Evolutionary conservation across 2,113 vertebrate species (phyloP), one percentile per base, ranked within the genome.

Genomic region (Pelecanus crispus): DNA sequence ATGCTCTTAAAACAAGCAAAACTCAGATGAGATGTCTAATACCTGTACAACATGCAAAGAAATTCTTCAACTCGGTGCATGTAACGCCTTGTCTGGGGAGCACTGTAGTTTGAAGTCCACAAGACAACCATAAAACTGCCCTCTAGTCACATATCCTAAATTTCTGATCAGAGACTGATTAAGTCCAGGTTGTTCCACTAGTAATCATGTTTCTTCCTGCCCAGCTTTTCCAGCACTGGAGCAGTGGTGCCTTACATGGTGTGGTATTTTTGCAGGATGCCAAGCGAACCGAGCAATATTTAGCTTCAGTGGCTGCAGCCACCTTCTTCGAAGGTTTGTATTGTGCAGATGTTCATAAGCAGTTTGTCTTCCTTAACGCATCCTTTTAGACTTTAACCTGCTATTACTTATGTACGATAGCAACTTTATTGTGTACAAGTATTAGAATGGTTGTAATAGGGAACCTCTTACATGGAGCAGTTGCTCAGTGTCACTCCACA

Each of bases 31-130:
- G n/a, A n/a, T n/a, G n/a, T n/a, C n/a, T n/a, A n/a, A n/a, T n/a
- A n/a, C n/a, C n/a, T n/a, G n/a, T 25, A 36, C 21, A 61, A 9
- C 61, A 5, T 29, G 15, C 24, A 56, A 20, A 59, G 25, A 28
- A 58, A 12, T 38, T 62, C 16, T 74, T 55, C 56, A 11, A 13
- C 28, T 84, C 1, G 0, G 32, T 42, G 16, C 29, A 1, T 10
- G 31, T 22, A 11, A 49, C 29, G 53, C 58, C 26, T 47, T 88
- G 32, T 28, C 70, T 59, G 44, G 16, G 45, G n/a, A 81, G 44
- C 26, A 7, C 19, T 53, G 31, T 26, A 20, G 12, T 38, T 61
- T 52, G 25, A 49, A 58, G 25, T 67, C 45, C 25, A 19, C 28
- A 34, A 15, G 34, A 5, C 36, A 50, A 6, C 77, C 67, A 6